Evolutionary conservation across 2,888 invertebrate genomes (phyloP).

Genomic region (Lagria hirta): DNA sequence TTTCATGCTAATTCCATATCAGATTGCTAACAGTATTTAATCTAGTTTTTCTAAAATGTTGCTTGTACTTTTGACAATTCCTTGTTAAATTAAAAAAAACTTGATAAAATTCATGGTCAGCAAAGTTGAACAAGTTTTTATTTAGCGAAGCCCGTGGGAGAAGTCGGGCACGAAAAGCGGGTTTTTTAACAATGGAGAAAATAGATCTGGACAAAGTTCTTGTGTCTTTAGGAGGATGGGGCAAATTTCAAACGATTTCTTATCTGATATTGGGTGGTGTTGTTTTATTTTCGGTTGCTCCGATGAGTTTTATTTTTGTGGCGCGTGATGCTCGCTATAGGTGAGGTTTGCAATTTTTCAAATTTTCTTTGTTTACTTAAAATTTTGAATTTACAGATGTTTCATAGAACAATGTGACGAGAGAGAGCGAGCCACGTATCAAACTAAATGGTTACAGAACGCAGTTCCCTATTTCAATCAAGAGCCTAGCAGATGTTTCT

Average conservation of each 20-base stretch:
- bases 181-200: too few relatives aligned
- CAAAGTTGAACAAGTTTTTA: too few relatives aligned
- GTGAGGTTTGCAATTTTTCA: constrained; percentile 24
- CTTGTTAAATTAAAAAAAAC: too few relatives aligned
- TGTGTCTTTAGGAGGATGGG: constrained; percentile 55
- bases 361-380: neutral
- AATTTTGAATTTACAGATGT: neutral
- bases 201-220: constrained; percentile 54
- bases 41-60: too few relatives aligned
- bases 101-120: too few relatives aligned
- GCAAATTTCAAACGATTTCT: constrained; percentile 53
- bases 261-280: constrained; percentile 36
- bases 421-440: constrained; percentile 35
- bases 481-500: constrained; percentile 36
- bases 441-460: constrained; percentile 54
- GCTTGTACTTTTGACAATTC: too few relatives aligned
- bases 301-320: constrained; percentile 42
- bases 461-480: constrained; percentile 52
- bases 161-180: too few relatives aligned
- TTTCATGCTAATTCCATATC: too few relatives aligned
- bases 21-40: too few relatives aligned
- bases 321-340: constrained; percentile 41
- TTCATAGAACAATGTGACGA: neutral
- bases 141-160: too few relatives aligned
- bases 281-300: constrained; percentile 38